These are phyloP conservation scores for Spea bombifrons DNA, from an alignment of 2,113 vertebrate genomes.

Conservation along the genomic window DNA sequence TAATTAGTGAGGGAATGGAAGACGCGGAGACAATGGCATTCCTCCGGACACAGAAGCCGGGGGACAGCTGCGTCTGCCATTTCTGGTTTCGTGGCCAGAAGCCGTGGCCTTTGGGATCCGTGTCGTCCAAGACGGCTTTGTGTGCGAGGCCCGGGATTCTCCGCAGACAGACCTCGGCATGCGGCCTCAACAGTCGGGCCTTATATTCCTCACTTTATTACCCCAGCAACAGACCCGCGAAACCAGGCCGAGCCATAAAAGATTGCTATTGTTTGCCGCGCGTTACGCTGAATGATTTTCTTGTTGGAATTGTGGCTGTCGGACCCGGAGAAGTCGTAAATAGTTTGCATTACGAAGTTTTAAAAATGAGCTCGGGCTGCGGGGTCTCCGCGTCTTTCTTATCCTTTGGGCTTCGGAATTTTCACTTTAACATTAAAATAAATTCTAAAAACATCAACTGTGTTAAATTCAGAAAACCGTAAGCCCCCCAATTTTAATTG, in stretches of 20 bases:
- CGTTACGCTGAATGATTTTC: constrained; percentile 36
- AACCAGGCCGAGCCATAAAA: constrained; percentile 48
- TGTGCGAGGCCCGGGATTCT: constrained; percentile 47
- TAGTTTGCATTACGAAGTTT: constrained; percentile 1
- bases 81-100: not conserved
- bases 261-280: constrained; percentile 51
- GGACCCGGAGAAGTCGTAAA: not conserved
- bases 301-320: constrained; percentile 29
- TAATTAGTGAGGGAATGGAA: constrained; percentile 20
- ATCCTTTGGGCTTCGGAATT: too few species aligned
- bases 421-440: too few species aligned
- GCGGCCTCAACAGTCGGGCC: constrained; percentile 26
- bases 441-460: too few species aligned
- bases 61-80: constrained; percentile 4
- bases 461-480: too few species aligned
- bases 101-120: constrained; percentile 40
- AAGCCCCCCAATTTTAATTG: too few species aligned
- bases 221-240: constrained; percentile 23
- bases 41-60: constrained; percentile 12
- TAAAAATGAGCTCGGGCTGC: not conserved
- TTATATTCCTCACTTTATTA: constrained; percentile 44
- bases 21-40: constrained; percentile 18
- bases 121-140: constrained; percentile 38
- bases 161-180: not conserved
- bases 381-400: too few species aligned